These are phyloP conservation scores for Artibeus lituratus DNA, from an alignment of 2,797 vertebrate species.

Conservation along the genomic window DNA sequence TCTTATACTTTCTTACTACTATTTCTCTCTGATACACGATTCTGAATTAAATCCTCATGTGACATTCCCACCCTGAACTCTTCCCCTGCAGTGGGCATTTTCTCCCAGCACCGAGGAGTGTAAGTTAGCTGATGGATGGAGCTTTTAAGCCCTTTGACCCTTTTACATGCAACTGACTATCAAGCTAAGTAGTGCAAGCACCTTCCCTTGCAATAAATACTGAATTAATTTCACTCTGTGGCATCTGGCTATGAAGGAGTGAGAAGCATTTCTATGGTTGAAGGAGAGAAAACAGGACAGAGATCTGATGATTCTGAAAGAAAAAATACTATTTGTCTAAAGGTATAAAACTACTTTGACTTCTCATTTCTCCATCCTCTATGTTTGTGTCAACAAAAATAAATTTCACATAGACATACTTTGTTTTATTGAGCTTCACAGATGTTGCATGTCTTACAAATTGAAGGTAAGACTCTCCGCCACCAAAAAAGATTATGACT, in stretches of 20 bases:
- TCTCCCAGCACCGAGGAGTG: background rate
- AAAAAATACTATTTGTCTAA: background rate
- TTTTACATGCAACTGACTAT: background rate
- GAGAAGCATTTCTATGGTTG: background rate
- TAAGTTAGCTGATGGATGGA: background rate
- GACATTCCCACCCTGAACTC: background rate
- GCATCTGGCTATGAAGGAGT: background rate
- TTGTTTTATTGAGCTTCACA: background rate
- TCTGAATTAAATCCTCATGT: background rate
- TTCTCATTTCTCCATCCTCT: background rate
- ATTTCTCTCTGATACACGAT: background rate
- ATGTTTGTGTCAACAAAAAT: background rate
- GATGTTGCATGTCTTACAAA: background rate
- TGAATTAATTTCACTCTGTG: background rate
- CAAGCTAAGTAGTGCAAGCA: background rate
- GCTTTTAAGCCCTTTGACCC: background rate
- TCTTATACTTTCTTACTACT: background rate
- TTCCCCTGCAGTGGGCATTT: background rate
- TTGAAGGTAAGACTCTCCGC: background rate
- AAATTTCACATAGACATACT: background rate
- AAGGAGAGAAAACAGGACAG: background rate
- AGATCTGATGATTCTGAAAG: background rate
- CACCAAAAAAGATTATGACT: background rate
- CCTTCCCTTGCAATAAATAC: conserved; percentile 20
- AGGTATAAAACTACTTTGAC: background rate